Evolutionary conservation across 2,113 vertebrate genomes (phyloP), one percentile per base, ranked within the genome.

Genomic region (Cephalopholis sonnerati): DNA sequence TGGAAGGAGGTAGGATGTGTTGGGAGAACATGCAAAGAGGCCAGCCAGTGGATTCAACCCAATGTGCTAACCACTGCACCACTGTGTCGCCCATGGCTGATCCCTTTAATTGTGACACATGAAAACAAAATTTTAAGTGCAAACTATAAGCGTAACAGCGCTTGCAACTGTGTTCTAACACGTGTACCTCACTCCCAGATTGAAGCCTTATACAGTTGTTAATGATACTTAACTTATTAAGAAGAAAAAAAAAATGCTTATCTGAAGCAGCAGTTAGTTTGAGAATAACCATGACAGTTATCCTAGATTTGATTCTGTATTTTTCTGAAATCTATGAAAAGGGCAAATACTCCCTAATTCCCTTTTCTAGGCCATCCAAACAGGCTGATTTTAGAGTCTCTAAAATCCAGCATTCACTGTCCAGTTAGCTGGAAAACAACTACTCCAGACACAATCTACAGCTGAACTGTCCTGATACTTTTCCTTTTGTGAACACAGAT

Each of bases 401-500:
- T 24, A 67, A n/a, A 68, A 67, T 27, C 7, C n/a, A 51, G 64
- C 16, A 25, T 36, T 36, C 32, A 36, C 32, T 36, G 32, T 36
- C 32, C 7, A 12, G 41, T 25, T 24, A 24, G 3, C 36, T 44
- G 18, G 20, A 32, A 53, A 54, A 53, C 25, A 61, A 13, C 17
- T 32, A 16, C 48, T 48, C 12, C n/a, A 22, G 39, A 57, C 44
- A 46, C 29, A 66, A 55, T 71, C 24, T 78, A 27, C 22, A 53
- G 7, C 51, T 53, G 44, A 48, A 12, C 61, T 62, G 8, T 41
- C 54, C 29, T 36, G 22, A 24, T 44, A n/a, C 51, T 36, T 48
- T 50, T 53, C 20, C 24, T 18, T 73, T 24, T 32, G 18, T 51
- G 39, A 25, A 69, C 44, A 66, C 58, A 69, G 16, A 59, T 72